These are phyloP conservation scores for Neuroscelio doddi DNA, from an alignment of 2,888 invertebrate genomes.

Conservation along the genomic window DNA sequence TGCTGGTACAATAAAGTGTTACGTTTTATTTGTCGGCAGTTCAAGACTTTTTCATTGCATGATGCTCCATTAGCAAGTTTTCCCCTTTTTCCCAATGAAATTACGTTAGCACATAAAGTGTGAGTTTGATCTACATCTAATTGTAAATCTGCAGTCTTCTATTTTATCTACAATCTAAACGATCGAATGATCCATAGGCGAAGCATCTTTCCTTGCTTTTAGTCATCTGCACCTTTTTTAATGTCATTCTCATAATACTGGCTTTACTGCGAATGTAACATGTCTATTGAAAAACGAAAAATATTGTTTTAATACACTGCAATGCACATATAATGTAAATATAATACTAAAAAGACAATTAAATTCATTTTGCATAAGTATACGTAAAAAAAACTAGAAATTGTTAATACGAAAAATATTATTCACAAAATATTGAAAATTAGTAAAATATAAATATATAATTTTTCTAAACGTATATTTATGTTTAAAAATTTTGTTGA, in stretches of 20 bases:
- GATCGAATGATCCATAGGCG: slow-evolving; percentile 19
- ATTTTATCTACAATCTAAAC: slow-evolving; percentile 46
- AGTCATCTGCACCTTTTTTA: slow-evolving; percentile 34
- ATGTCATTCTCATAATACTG: slow-evolving; percentile 17
- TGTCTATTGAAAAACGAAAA: neutral
- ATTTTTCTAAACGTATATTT: too few species aligned
- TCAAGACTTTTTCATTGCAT: slow-evolving; percentile 32
- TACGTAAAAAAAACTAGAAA: too few species aligned
- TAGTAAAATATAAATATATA: too few species aligned
- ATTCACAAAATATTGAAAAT: too few species aligned
- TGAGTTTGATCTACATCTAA: too few species aligned
- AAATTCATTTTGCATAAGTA: too few species aligned
- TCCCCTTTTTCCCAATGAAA: slow-evolving; percentile 34
- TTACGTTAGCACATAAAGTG: slow-evolving; percentile 38
- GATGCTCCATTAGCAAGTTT: slow-evolving; percentile 41
- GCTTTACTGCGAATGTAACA: neutral
- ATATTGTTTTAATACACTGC: neutral
- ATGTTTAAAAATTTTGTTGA: too few species aligned
- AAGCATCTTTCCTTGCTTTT: slow-evolving; percentile 36
- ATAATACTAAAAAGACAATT: too few species aligned
- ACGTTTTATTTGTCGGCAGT: slow-evolving; percentile 39
- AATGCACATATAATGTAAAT: too few species aligned
- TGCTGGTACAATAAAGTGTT: slow-evolving; percentile 14
- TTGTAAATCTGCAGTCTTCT: too few species aligned
- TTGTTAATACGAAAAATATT: too few species aligned